Percentiles rank a stretch among this genome's conserved stretches.
These are phyloP conservation scores for Euborellia annulipes DNA, from an alignment of 1,140 invertebrate species.

Conservation along the genomic window DNA sequence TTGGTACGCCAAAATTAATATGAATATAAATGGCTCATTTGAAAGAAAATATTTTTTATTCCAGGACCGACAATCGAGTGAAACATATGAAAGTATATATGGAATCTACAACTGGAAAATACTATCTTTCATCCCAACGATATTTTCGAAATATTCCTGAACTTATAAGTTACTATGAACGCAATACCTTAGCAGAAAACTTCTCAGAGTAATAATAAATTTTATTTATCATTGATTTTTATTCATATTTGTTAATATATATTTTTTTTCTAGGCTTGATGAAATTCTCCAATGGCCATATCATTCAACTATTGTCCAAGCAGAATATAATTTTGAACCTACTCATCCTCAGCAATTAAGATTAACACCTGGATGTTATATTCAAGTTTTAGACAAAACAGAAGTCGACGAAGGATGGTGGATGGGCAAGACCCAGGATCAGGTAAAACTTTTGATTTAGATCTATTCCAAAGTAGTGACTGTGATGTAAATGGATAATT, in stretches of 20 bases:
- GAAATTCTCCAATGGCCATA: conserved; percentile 60
- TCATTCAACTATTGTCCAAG: conserved; percentile 53
- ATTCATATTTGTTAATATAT: conserved; percentile 2
- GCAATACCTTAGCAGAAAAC: conserved; percentile 73
- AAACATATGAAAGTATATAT: conserved; percentile 83
- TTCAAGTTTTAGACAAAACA: conserved; percentile 60
- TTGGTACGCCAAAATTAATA: too few species aligned
- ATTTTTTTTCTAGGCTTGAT: conserved; percentile 38
- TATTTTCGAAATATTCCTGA: conserved; percentile 81
- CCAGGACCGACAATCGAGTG: conserved; percentile 60
- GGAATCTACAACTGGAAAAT: conserved; percentile 40
- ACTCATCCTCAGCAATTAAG: conserved; percentile 59
- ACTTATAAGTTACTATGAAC: conserved; percentile 77
- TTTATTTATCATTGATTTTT: conserved; percentile 1
- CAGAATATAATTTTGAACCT: conserved; percentile 55
- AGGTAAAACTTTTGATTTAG: conserved; percentile 21
- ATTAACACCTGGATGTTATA: conserved; percentile 56
- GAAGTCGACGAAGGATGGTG: conserved; percentile 68
- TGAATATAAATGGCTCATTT: too few species aligned
- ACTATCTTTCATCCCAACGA: conserved; percentile 74
- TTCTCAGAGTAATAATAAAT: conserved; percentile 51
- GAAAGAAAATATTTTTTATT: too few species aligned
- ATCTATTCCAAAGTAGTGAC: background rate
- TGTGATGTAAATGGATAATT: background rate
- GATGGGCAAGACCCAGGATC: conserved; percentile 52